Percentiles rank a stretch among this genome's conserved stretches.
phyloP scores from a whole-genome alignment of 1,140 invertebrate genomes.

The Teleopsis dalmanni region DNA sequence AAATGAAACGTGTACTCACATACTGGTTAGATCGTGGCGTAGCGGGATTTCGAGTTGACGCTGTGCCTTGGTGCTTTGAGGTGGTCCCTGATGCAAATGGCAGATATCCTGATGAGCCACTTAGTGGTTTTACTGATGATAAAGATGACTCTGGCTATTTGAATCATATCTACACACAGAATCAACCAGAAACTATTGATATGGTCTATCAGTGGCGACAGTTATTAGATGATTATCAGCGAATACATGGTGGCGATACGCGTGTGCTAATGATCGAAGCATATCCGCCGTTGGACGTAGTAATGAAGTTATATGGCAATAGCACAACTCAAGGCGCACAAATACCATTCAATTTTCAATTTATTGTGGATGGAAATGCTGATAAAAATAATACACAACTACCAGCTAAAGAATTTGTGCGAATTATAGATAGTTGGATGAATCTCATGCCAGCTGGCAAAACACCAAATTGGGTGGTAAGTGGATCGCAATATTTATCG shows the following conservation, averaged over 20 bases:
- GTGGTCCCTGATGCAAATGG: conserved; percentile 43
- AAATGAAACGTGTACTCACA: conserved; percentile 59
- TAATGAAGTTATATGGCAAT: conserved; percentile 53
- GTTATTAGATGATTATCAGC: conserved; percentile 50
- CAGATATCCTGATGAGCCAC: conserved; percentile 52
- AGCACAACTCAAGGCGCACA: conserved; percentile 48
- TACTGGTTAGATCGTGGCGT: conserved; percentile 72
- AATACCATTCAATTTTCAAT: conserved; percentile 56
- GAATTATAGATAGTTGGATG: conserved; percentile 46
- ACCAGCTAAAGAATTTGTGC: conserved; percentile 40
- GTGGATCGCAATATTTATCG: conserved; percentile 13
- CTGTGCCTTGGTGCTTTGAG: conserved; percentile 55
- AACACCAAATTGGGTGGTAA: conserved; percentile 50
- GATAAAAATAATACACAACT: conserved; percentile 45
- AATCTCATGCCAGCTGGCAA: conserved; percentile 40
- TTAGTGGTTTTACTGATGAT: conserved; percentile 42
- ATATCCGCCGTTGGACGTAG: conserved; percentile 45
- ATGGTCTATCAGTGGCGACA: conserved; percentile 55
- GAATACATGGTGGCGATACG: conserved; percentile 40
- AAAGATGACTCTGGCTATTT: conserved; percentile 50
- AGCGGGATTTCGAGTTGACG: conserved; percentile 66
- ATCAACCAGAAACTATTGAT: conserved; percentile 54
- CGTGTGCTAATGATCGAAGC: conserved; percentile 69
- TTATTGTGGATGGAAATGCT: conserved; percentile 41
- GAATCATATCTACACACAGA: conserved; percentile 56